These are phyloP conservation scores for Scortum barcoo DNA, from an alignment of 2,113 vertebrate species.

Conservation along the genomic window DNA sequence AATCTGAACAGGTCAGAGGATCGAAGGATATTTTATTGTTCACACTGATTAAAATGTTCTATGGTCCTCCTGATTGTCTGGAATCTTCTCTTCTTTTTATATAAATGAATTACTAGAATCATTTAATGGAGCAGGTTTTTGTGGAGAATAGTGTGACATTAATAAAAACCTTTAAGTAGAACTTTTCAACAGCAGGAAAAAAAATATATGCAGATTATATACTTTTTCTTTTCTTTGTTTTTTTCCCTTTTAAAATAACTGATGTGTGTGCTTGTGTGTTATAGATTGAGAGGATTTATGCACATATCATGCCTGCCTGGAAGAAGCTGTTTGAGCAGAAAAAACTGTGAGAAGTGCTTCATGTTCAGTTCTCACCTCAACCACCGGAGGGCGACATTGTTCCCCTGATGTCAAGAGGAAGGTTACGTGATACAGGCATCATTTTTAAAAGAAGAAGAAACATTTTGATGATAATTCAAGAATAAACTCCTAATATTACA, in stretches of 20 bases:
- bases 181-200: no score
- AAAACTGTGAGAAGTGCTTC: constrained; percentile 64
- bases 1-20: constrained; percentile 80
- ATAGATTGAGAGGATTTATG: constrained; percentile 81
- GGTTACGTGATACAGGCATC: no score
- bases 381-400: constrained; percentile 16
- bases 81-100: no score
- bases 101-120: no score
- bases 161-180: no score
- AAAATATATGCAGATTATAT: no score
- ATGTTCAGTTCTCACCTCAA: not conserved
- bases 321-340: constrained; percentile 79
- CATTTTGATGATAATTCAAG: not conserved
- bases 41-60: no score
- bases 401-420: not conserved
- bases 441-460: not conserved
- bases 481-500: not conserved
- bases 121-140: no score
- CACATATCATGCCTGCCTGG: constrained; percentile 81
- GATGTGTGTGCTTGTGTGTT: constrained; percentile 31
- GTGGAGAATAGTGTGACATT: no score
- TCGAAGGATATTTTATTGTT: not conserved
- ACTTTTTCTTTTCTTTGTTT: no score
- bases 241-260: no score
- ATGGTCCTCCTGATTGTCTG: no score